A percentile compares a stretch with the other conserved stretches of the same genome.
phyloP scores from a whole-genome alignment of 1,140 invertebrate species.

The Thaumetopoea pityocampa region DNA sequence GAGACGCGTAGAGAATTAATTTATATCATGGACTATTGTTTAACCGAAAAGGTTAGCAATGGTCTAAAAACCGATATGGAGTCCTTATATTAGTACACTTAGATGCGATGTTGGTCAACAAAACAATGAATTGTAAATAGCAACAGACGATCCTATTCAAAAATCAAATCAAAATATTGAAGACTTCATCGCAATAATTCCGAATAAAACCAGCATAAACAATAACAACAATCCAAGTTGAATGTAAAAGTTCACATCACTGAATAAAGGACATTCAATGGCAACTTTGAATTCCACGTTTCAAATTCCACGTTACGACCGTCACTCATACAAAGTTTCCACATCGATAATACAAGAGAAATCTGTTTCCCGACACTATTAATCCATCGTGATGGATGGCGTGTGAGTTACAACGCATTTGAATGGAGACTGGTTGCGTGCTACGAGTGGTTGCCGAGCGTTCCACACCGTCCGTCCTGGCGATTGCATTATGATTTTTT shows the following conservation, averaged over 20 bases:
- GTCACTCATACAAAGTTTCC: constrained; percentile 35
- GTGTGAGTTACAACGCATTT: constrained; percentile 71
- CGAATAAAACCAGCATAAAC: too few species aligned
- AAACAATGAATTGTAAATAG: constrained; percentile 8
- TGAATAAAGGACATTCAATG: constrained; percentile 60
- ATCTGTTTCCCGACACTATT: constrained; percentile 63
- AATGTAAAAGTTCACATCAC: constrained; percentile 57
- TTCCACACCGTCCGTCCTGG: constrained; percentile 70
- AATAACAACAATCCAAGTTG: constrained; percentile 5
- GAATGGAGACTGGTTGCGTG: constrained; percentile 71
- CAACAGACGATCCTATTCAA: constrained; percentile 11
- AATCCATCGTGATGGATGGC: constrained; percentile 69
- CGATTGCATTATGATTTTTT: constrained; percentile 75
- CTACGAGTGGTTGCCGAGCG: constrained; percentile 58
- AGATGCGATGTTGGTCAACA: too few species aligned
- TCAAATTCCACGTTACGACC: constrained; percentile 35
- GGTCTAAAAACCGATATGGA: constrained; percentile 21
- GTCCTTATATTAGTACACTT: not conserved
- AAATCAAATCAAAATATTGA: too few species aligned
- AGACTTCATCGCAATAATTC: too few species aligned
- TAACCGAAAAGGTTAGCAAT: constrained; percentile 47
- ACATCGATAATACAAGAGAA: constrained; percentile 52
- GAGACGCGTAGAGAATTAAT: constrained; percentile 68
- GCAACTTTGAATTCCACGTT: constrained; percentile 48
- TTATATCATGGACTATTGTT: constrained; percentile 63